Evolutionary conservation across 2,113 vertebrate genomes (phyloP).

Genomic region (Pongo pygmaeus): DNA sequence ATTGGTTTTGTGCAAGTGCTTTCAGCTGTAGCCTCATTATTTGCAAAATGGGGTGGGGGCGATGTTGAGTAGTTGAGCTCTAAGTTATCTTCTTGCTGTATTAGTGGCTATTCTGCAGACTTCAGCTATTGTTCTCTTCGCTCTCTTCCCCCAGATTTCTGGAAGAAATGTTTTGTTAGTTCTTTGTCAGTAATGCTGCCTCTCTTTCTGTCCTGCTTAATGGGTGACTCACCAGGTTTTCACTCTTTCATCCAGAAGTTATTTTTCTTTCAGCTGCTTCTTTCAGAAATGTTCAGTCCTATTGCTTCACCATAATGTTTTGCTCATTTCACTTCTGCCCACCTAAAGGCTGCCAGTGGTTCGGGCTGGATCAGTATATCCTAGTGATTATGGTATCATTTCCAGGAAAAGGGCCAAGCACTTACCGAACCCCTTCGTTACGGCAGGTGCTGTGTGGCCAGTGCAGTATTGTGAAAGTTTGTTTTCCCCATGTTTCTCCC

Average conservation of each 20-base stretch:
- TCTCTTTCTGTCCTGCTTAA: background rate
- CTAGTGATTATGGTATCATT: background rate
- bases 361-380: background rate
- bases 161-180: background rate
- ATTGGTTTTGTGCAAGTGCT: background rate
- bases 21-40: background rate
- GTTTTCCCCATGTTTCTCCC: background rate
- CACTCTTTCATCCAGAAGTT: background rate
- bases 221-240: background rate
- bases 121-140: background rate
- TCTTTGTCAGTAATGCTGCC: background rate
- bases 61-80: background rate
- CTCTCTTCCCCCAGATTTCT: background rate
- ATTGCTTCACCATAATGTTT: background rate
- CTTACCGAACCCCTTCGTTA: too few species aligned
- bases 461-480: background rate
- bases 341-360: background rate
- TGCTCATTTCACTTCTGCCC: background rate
- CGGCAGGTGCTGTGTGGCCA: background rate
- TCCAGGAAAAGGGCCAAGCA: background rate
- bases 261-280: background rate
- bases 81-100: background rate
- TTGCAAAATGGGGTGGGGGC: too few species aligned
- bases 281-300: background rate
- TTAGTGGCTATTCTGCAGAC: background rate